Base-by-base conservation (phyloP, 2,113 vertebrate genomes). In the Hypomesus transpacificus region DNA sequence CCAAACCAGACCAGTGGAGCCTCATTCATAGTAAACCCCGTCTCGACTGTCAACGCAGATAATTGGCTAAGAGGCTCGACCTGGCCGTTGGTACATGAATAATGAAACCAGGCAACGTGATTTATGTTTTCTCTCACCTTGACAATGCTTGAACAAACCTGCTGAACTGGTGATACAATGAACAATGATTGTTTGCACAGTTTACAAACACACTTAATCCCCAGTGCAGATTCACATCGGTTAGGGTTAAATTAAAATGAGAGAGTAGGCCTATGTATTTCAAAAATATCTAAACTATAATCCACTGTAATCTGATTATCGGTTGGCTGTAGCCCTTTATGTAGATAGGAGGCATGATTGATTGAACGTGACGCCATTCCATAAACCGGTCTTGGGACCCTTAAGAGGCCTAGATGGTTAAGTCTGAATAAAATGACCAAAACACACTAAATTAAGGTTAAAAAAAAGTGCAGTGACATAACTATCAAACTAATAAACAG, bases 301-400 rank as follows among this genome's bases (percentile, higher is more conserved):
- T 83, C 80, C 70, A 46, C 3, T 2, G 58, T 85, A 87, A 88
- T 86, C 85, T 82, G 84, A 87, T 89, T 86, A 88, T 34, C 69
- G 74, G 39, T 66, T 76, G 80, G 71, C 66, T 17, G 66, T 76
- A 74, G 70, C 77, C 34, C 70, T 75, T 24, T 4, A 13, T 62
- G 58, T 20, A 78, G 76, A 85, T 80, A 74, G 20, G 53, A 0
- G 21, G 74, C 72, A 66, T 82, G 86, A 85, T 77, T 84, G 83
- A 87, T 79, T 72, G 81, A 84, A 82, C 58, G 20, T 73, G 78
- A 80, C 67, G 22, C 79, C 82, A 57, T 78, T 54, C 68, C 52
- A 77, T 14, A 1, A 67, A 69, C 21, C 31, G 76, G 69, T 74
- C 53, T 75, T 65, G 68, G 51, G 76, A 73, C 34, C 20, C 71